Conservation (phyloP, 2,888 invertebrate genomes). For the Melikaiella ostensackeni region DNA sequence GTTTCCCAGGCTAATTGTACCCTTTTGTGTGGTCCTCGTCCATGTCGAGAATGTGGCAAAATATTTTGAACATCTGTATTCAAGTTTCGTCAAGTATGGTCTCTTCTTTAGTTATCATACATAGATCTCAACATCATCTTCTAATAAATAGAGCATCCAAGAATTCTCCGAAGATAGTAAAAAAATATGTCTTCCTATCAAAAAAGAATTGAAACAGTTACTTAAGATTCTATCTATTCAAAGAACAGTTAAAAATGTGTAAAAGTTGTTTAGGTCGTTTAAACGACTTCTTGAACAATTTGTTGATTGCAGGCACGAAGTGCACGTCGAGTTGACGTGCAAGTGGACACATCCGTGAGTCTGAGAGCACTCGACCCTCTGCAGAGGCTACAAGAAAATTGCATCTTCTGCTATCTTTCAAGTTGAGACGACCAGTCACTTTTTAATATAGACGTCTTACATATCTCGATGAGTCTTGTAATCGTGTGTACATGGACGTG, state of each 20-base stretch:
- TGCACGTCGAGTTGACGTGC: slow-evolving; percentile 36
- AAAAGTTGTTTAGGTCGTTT: slow-evolving; percentile 15
- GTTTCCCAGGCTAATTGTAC: background rate
- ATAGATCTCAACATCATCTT: background rate
- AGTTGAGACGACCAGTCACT: slow-evolving; percentile 27
- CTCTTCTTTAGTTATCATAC: no score
- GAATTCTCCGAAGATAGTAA: no score
- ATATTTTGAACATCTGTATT: background rate
- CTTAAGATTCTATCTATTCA: background rate
- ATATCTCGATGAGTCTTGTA: slow-evolving; percentile 20
- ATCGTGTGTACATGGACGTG: background rate
- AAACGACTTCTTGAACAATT: slow-evolving; percentile 17
- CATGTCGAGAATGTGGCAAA: background rate
- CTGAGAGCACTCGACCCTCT: slow-evolving; percentile 35
- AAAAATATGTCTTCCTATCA: background rate
- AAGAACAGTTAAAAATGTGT: slow-evolving; percentile 23
- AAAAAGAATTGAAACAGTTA: background rate
- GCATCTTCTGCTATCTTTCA: slow-evolving; percentile 31
- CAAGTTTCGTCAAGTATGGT: no score
- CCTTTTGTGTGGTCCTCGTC: background rate
- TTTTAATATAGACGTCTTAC: slow-evolving; percentile 19
- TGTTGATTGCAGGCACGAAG: slow-evolving; percentile 31
- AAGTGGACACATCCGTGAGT: slow-evolving; percentile 34
- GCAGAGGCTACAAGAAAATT: slow-evolving; percentile 38
- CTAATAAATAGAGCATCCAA: background rate